phyloP scores from a whole-genome alignment of 2,797 vertebrate species.

The Paguma larvata region DNA sequence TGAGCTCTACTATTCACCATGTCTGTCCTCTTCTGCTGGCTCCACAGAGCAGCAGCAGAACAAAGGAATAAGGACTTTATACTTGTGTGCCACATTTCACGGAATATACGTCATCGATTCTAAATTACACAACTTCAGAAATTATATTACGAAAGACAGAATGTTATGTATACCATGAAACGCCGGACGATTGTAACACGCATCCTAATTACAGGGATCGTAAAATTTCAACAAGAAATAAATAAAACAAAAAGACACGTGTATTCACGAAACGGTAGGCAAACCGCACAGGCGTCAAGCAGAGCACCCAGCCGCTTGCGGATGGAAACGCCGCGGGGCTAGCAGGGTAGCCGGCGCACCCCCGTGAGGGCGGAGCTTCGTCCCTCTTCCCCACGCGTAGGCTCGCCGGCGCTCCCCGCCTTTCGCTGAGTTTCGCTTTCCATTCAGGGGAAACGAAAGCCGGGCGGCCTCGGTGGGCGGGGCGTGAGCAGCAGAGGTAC shows the following conservation, averaged over 20 bases:
- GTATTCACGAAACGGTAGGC: too few relatives aligned
- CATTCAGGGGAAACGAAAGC: slow-evolving; percentile 76
- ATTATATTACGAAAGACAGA: not conserved
- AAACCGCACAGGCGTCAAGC: too few relatives aligned
- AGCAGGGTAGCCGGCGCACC: not conserved
- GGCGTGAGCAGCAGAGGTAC: not conserved
- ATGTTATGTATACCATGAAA: not conserved
- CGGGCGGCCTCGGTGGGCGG: not conserved
- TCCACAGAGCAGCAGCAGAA: not conserved
- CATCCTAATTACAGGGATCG: not conserved
- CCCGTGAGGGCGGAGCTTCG: not conserved
- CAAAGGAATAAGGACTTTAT: accelerated
- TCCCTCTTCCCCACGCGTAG: accelerated
- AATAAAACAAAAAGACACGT: too few relatives aligned
- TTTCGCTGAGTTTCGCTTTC: slow-evolving; percentile 76
- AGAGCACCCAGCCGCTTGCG: too few relatives aligned
- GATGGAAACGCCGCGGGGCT: too few relatives aligned
- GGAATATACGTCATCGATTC: not conserved
- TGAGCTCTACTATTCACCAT: not conserved
- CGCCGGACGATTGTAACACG: not conserved
- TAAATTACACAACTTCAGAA: not conserved
- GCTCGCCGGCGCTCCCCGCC: too few relatives aligned
- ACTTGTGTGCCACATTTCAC: not conserved
- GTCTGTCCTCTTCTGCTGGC: too few relatives aligned
- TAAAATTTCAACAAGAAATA: too few relatives aligned